Percentiles rank a stretch among this genome's conserved stretches.
These are phyloP conservation scores for Eumerus sabulonum DNA, from an alignment of 2,888 invertebrate genomes.

Conservation along the genomic window DNA sequence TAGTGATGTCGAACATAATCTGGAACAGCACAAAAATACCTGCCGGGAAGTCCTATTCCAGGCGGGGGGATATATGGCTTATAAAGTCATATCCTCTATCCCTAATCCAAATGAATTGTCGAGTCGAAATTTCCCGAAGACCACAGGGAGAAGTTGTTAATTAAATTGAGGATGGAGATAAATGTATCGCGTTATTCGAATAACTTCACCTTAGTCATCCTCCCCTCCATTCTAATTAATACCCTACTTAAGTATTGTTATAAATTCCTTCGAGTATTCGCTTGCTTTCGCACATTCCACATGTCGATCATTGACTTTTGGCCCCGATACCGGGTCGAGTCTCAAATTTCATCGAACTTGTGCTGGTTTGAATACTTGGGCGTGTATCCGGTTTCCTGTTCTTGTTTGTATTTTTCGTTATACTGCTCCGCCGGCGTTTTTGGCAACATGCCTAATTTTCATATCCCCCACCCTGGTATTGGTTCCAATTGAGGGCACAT, in stretches of 20 bases:
- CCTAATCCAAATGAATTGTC: too few relatives aligned
- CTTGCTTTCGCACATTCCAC: slow-evolving; percentile 14
- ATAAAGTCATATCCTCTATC: too few relatives aligned
- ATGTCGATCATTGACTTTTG: slow-evolving; percentile 62
- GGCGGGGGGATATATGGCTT: too few relatives aligned
- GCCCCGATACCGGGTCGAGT: slow-evolving; percentile 41
- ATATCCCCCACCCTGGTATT: slow-evolving; percentile 13
- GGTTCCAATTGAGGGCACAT: slow-evolving; percentile 40
- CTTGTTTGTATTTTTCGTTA: background rate
- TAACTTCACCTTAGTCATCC: slow-evolving; percentile 30
- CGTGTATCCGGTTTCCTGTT: slow-evolving; percentile 17
- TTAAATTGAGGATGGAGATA: slow-evolving; percentile 49
- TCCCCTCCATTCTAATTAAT: too few relatives aligned
- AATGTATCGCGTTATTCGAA: slow-evolving; percentile 3
- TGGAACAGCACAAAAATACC: background rate
- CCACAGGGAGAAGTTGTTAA: slow-evolving; percentile 39
- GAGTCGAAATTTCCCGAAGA: slow-evolving; percentile 33
- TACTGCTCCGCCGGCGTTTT: slow-evolving; percentile 29
- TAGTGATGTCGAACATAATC: background rate
- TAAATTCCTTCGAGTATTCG: slow-evolving; percentile 46
- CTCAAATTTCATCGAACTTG: slow-evolving; percentile 30
- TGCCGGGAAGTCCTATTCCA: too few relatives aligned
- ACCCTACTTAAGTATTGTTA: background rate
- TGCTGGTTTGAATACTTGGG: background rate
- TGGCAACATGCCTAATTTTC: slow-evolving; percentile 59